Evolutionary conservation across 1,140 invertebrate genomes (phyloP).

Genomic region (Solen grandis): DNA sequence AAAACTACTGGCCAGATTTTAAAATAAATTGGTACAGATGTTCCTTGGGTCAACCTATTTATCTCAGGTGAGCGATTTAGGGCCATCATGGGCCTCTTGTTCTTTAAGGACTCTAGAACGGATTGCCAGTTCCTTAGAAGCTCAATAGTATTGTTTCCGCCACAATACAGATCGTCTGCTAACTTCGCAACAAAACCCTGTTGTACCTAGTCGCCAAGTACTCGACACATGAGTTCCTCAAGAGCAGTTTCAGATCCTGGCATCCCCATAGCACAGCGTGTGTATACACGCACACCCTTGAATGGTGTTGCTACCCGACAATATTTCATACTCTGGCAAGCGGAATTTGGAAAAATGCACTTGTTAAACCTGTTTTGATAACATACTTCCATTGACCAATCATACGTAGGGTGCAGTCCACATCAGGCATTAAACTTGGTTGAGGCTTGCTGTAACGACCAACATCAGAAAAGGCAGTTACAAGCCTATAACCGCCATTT

Average conservation of each 20-base stretch:
- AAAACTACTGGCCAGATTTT: too few species aligned
- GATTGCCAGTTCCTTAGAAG: conserved; percentile 18
- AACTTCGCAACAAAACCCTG: conserved; percentile 40
- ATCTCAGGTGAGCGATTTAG: too few species aligned
- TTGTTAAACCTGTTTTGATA: conserved; percentile 45
- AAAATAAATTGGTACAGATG: too few species aligned
- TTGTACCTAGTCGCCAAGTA: conserved; percentile 49
- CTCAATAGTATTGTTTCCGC: conserved; percentile 18
- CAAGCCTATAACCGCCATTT: conserved; percentile 8
- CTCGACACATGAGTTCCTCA: conserved; percentile 29
- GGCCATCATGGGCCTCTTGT: too few species aligned
- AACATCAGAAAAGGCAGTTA: conserved; percentile 31
- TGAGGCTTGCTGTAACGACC: conserved; percentile 35
- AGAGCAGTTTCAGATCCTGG: conserved; percentile 40
- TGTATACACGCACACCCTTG: conserved; percentile 53
- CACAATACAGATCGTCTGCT: conserved; percentile 34
- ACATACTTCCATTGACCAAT: conserved; percentile 55
- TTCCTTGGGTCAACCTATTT: too few species aligned
- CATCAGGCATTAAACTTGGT: conserved; percentile 20
- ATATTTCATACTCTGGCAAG: too few species aligned
- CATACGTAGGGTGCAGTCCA: background rate
- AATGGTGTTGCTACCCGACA: conserved; percentile 44
- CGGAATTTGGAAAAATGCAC: too few species aligned
- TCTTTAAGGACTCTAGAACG: background rate
- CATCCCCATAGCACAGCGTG: conserved; percentile 50